These are phyloP conservation scores for Sorex araneus DNA, from an alignment of 2,113 vertebrate species.

Conservation along the genomic window DNA sequence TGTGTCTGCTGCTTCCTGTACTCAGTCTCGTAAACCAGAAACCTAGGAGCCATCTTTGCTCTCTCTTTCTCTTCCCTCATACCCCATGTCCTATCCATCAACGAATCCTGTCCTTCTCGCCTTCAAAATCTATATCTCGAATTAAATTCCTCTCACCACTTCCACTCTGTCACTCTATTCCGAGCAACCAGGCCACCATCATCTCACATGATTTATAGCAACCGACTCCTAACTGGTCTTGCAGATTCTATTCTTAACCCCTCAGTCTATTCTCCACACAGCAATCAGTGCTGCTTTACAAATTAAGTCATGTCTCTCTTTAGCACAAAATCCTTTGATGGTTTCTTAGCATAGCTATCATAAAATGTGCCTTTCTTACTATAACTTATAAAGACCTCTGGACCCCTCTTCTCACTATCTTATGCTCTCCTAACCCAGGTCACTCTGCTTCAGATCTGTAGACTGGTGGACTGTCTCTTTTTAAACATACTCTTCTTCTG, in stretches of 20 bases:
- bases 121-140: slow-evolving; percentile 34
- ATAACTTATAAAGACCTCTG: not conserved
- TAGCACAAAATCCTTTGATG: not conserved
- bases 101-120: not conserved
- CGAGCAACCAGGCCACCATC: not conserved
- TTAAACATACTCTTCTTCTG: not conserved
- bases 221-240: not conserved
- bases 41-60: not conserved
- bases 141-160: slow-evolving; percentile 25
- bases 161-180: slow-evolving; percentile 33
- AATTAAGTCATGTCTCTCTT: not conserved
- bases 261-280: not conserved
- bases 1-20: not conserved
- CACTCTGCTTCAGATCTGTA: not conserved
- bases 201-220: not conserved
- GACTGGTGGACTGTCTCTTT: not conserved
- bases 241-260: slow-evolving; percentile 37
- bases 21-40: not conserved
- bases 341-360: not conserved
- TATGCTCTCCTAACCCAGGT: not conserved
- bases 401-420: not conserved
- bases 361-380: not conserved
- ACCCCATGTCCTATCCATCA: not conserved
- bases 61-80: not conserved
- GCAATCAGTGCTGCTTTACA: not conserved